A percentile compares a stretch with the other conserved stretches of the same genome.
These are phyloP conservation scores for Diglossa cyanea DNA, from an alignment of 2,797 vertebrate genomes.

Conservation along the genomic window DNA sequence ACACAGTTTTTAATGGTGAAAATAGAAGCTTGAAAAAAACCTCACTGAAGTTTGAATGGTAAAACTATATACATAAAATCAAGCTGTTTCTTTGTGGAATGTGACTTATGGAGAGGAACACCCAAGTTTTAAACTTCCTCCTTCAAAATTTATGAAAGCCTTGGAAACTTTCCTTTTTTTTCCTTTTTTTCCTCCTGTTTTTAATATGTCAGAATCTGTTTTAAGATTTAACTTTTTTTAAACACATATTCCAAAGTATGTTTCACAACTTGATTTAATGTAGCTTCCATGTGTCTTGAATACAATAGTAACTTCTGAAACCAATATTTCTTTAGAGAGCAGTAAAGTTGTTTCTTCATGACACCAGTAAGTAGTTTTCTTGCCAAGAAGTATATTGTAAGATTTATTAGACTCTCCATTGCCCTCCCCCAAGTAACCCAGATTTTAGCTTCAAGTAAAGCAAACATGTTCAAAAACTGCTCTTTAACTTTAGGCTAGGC, in stretches of 20 bases:
- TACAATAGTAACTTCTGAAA: slow-evolving; percentile 78
- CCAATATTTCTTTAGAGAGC: slow-evolving; percentile 71
- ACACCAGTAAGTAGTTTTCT: slow-evolving; percentile 72
- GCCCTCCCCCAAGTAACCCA: slow-evolving; percentile 73
- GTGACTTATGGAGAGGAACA: slow-evolving; percentile 66
- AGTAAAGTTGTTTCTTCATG: slow-evolving; percentile 76
- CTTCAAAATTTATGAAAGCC: slow-evolving; percentile 70
- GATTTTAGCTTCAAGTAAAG: slow-evolving; percentile 74
- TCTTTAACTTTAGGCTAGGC: slow-evolving; percentile 54
- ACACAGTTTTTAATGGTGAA: slow-evolving; percentile 38
- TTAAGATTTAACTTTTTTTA: slow-evolving; percentile 44
- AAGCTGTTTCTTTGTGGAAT: slow-evolving; percentile 69
- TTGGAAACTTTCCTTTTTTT: slow-evolving; percentile 42
- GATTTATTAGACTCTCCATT: slow-evolving; percentile 76
- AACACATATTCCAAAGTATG: slow-evolving; percentile 55
- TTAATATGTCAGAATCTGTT: slow-evolving; percentile 52
- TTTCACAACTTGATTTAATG: slow-evolving; percentile 77
- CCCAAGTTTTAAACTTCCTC: slow-evolving; percentile 77
- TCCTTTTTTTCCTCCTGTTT: neutral
- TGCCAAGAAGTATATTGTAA: slow-evolving; percentile 75
- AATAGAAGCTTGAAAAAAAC: slow-evolving; percentile 30
- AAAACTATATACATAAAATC: slow-evolving; percentile 68
- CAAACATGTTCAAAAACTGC: slow-evolving; percentile 68
- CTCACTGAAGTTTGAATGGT: slow-evolving; percentile 58
- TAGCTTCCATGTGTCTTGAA: slow-evolving; percentile 71